Percentiles rank a stretch among this genome's conserved stretches.
Conservation (phyloP, 1,140 invertebrate genomes). For the Dendroctonus valens region DNA sequence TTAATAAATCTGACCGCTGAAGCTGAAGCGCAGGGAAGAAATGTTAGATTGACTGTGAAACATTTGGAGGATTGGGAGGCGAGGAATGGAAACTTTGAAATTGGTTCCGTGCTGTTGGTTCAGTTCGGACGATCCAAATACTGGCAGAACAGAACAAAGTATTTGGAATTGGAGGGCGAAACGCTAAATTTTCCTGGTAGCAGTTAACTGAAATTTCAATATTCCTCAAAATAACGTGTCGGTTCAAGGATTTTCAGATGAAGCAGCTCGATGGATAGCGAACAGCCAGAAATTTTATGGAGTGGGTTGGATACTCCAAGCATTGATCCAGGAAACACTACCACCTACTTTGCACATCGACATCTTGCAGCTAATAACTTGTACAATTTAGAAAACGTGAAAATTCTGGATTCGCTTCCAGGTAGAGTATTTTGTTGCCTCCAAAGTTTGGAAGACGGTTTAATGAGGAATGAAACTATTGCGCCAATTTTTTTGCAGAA, state of each 20-base stretch:
- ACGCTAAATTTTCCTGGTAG: slow-evolving; percentile 47
- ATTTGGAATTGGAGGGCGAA: slow-evolving; percentile 39
- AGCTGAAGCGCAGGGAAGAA: slow-evolving; percentile 5
- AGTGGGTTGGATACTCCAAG: slow-evolving; percentile 64
- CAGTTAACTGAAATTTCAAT: background rate
- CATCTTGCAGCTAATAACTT: slow-evolving; percentile 54
- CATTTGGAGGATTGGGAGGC: slow-evolving; percentile 52
- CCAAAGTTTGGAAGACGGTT: too few species aligned
- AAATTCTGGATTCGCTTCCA: slow-evolving; percentile 53
- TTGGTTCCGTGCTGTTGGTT: slow-evolving; percentile 50
- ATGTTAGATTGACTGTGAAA: slow-evolving; percentile 32
- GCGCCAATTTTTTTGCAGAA: slow-evolving; percentile 51
- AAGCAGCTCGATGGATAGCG: slow-evolving; percentile 60
- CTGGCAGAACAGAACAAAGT: slow-evolving; percentile 41
- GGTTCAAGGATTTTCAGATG: slow-evolving; percentile 53
- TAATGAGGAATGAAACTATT: too few species aligned
- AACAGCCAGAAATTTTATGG: slow-evolving; percentile 59
- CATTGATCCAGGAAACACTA: slow-evolving; percentile 56
- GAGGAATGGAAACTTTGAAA: slow-evolving; percentile 46
- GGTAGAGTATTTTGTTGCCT: slow-evolving; percentile 38
- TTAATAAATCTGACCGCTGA: slow-evolving; percentile 6
- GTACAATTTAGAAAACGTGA: slow-evolving; percentile 62
- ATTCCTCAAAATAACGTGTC: background rate
- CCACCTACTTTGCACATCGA: slow-evolving; percentile 50
- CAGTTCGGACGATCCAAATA: slow-evolving; percentile 57